A percentile compares a stretch with the other conserved stretches of the same genome.
phyloP scores from a whole-genome alignment of 2,797 vertebrate genomes.

The Microctenopoma steveboyesi region DNA sequence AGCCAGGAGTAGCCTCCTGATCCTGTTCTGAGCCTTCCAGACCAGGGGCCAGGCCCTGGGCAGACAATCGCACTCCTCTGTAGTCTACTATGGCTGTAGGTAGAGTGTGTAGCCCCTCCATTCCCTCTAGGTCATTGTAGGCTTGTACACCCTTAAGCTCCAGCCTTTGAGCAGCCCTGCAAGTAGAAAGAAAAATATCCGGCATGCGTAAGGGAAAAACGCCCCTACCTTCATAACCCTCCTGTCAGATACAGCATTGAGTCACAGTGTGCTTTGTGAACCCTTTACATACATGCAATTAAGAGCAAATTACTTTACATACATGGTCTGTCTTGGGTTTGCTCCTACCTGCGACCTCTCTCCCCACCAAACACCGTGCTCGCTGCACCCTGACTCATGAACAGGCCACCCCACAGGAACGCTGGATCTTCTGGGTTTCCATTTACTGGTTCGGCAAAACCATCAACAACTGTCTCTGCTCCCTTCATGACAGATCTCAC shows the following conservation, averaged over 20 bases:
- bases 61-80: slow-evolving; percentile 85
- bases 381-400: slow-evolving; percentile 80
- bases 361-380: slow-evolving; percentile 76
- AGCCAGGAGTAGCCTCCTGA: slow-evolving; percentile 50
- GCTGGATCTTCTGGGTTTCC: slow-evolving; percentile 80
- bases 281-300: neutral
- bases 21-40: slow-evolving; percentile 79
- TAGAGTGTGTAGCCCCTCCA: slow-evolving; percentile 84
- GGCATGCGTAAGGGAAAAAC: neutral
- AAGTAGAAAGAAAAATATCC: slow-evolving; percentile 12
- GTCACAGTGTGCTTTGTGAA: neutral
- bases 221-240: neutral
- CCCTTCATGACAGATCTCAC: slow-evolving; percentile 78
- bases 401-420: slow-evolving; percentile 84
- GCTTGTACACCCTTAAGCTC: slow-evolving; percentile 81
- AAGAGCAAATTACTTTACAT: neutral
- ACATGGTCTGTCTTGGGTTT: neutral
- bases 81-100: slow-evolving; percentile 87
- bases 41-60: slow-evolving; percentile 87
- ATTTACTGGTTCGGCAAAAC: slow-evolving; percentile 82
- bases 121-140: slow-evolving; percentile 79
- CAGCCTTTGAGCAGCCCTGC: slow-evolving; percentile 76
- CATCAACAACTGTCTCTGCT: slow-evolving; percentile 82
- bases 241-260: neutral
- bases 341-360: slow-evolving; percentile 77